Base-by-base conservation (phyloP, 2,797 vertebrate genomes). In the Aulostomus chinensis region DNA sequence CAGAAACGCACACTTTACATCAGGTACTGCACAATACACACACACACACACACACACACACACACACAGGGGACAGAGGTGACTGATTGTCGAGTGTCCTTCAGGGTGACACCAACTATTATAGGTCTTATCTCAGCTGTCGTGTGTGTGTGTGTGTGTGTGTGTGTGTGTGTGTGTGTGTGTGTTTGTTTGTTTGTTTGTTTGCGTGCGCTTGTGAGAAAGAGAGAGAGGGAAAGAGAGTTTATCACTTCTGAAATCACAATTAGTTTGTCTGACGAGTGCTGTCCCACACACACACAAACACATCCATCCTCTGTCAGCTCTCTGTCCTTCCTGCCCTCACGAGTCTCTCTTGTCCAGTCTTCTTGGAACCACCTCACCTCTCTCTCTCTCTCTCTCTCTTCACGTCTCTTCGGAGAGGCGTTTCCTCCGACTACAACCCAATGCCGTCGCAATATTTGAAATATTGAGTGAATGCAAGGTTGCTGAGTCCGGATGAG, bases 1-100 rank as follows among this genome's bases (percentile, higher is more conserved):
- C 94, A 97, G 88, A 97, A 97, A 88, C 91, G 95, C 70, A 84
- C 84, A 22, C 87, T 89, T 54, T 89, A 89, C 20, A 72, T 89
- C 84, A 87, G 87, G 87, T 86, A 84, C 17, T 15, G 4, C 15
- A 2, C 20, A 30, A 38, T 40, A 42, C 20, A n/a, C 5, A 15
- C 24, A 50, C 38, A 50, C 34, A 32, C 45, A 49, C 14, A 31
- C 32, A 34, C 35, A 22, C 38, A 47, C 29, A 12, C n/a, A n/a
- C n/a, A n/a, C n/a, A n/a, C n/a, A n/a, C n/a, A n/a, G n/a, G n/a
- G n/a, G n/a, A n/a, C n/a, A n/a, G n/a, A n/a, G n/a, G n/a, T n/a
- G n/a, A n/a, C n/a, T n/a, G 48, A 66, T 68, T 57, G 62, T 74
- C 29, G 25, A 33, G 34, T 59, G 70, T 53, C 59, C 60, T 68